phyloP scores from a whole-genome alignment of 30 jellyfish, hydroid and myxozoan genomes.

The Hydractinia echinata region DNA sequence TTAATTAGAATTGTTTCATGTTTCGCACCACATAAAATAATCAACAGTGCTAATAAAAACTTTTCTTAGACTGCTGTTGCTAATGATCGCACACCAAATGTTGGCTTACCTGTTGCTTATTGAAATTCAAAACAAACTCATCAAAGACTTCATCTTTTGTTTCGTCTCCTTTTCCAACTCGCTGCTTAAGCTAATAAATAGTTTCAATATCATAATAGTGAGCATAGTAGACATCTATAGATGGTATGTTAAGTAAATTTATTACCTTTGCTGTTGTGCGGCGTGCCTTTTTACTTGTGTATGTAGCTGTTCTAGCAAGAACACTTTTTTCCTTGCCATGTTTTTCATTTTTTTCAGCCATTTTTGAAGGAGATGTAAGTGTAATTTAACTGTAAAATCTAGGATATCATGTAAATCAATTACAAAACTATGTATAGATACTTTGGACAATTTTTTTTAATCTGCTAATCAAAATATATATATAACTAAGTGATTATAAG shows the following conservation, averaged over 20 bases:
- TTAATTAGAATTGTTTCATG: too few species aligned
- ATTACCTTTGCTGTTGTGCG: slow-evolving; percentile 87
- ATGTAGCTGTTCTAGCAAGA: slow-evolving; percentile 91
- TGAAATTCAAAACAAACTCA: slow-evolving; percentile 81
- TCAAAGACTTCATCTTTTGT: slow-evolving; percentile 95
- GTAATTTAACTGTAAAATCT: too few species aligned
- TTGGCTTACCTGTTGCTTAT: slow-evolving; percentile 70
- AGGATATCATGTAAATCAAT: too few species aligned
- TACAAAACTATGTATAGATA: too few species aligned
- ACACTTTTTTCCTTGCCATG: slow-evolving; percentile 58
- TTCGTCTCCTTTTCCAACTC: slow-evolving; percentile 91
- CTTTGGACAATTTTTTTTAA: too few species aligned
- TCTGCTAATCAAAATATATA: too few species aligned
- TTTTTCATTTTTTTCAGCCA: slow-evolving; percentile 31
- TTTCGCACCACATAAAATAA: too few species aligned
- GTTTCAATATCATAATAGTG: background rate
- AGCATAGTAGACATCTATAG: background rate
- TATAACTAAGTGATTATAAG: too few species aligned
- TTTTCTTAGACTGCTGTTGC: too few species aligned
- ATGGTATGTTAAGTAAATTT: background rate
- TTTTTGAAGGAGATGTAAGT: too few species aligned
- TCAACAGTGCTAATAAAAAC: too few species aligned
- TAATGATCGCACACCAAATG: too few species aligned
- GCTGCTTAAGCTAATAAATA: slow-evolving; percentile 71
- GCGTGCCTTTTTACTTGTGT: slow-evolving; percentile 77